Percentiles rank a stretch among this genome's conserved stretches.
phyloP scores from a whole-genome alignment of 2,113 vertebrate species.

The Apistogramma diplotaenia region DNA sequence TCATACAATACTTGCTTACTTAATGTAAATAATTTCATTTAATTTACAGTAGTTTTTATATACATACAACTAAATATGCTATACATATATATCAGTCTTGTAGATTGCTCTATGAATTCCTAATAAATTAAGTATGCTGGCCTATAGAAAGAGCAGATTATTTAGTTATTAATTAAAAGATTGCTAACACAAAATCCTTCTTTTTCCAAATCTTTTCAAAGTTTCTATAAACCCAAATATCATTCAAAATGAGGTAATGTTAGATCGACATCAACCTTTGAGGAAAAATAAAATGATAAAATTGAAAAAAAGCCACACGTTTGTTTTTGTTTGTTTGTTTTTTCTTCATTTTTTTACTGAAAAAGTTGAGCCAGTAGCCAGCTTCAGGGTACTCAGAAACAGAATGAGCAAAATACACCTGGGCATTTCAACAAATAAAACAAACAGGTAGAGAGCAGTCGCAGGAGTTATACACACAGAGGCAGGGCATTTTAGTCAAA shows the following conservation, averaged over 20 bases:
- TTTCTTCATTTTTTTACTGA: constrained; percentile 69
- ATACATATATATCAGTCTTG: no score
- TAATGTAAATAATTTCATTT: background rate
- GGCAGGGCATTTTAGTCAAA: constrained; percentile 34
- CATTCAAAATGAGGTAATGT: background rate
- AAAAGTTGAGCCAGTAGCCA: constrained; percentile 64
- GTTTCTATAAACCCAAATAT: background rate
- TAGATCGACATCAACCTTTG: background rate
- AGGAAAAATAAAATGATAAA: background rate
- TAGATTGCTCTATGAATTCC: background rate
- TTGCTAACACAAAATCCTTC: background rate
- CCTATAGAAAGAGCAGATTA: background rate
- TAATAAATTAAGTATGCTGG: background rate
- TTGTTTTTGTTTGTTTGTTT: constrained; percentile 42
- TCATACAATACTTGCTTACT: background rate
- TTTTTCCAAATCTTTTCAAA: background rate
- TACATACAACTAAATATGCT: no score
- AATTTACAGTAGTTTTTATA: background rate
- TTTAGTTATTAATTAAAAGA: no score
- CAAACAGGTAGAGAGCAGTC: constrained; percentile 29
- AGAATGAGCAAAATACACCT: constrained; percentile 67
- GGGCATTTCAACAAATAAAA: constrained; percentile 64
- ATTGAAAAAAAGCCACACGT: constrained; percentile 20
- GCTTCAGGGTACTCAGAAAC: constrained; percentile 59
- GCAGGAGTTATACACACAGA: constrained; percentile 37